Conservation (phyloP, 2,888 invertebrate species). For the Lasioglossum oenotherae region DNA sequence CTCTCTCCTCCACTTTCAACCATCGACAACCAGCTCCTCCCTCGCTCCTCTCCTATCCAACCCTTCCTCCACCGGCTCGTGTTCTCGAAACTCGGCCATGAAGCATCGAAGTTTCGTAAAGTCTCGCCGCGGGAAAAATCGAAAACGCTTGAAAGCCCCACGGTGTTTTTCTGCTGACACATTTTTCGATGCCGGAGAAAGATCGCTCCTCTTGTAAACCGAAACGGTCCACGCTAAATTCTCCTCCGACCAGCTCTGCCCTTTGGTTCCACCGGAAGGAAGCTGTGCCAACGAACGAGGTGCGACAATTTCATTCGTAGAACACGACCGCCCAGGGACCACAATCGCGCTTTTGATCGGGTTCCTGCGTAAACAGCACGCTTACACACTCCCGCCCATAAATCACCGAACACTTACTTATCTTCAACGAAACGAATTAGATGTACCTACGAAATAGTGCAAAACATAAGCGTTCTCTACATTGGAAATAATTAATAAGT, state of each 20-base stretch:
- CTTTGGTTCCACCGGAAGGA: neutral
- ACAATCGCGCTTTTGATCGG: neutral
- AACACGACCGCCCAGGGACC: neutral
- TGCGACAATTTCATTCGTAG: neutral
- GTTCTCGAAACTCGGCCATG: conserved; percentile 61
- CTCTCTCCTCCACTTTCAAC: conserved; percentile 9
- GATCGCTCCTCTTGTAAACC: conserved; percentile 24
- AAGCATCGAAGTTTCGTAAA: conserved; percentile 61
- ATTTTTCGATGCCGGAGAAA: conserved; percentile 33
- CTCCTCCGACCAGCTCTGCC: neutral
- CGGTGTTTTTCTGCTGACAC: conserved; percentile 54
- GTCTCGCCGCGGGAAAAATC: conserved; percentile 57
- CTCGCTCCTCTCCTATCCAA: neutral
- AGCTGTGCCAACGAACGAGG: neutral
- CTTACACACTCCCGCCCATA: neutral
- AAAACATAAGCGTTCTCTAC: no score
- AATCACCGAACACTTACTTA: no score
- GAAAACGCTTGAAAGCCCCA: conserved; percentile 53
- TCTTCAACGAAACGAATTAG: no score
- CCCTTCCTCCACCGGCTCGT: conserved; percentile 7
- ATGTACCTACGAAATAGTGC: no score
- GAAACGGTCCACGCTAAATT: conserved; percentile 29
- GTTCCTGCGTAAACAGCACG: neutral
- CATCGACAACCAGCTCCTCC: conserved; percentile 32
- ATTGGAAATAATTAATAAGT: no score